phyloP scores from a whole-genome alignment of 2,888 invertebrate genomes.

The Trilocha varians region DNA sequence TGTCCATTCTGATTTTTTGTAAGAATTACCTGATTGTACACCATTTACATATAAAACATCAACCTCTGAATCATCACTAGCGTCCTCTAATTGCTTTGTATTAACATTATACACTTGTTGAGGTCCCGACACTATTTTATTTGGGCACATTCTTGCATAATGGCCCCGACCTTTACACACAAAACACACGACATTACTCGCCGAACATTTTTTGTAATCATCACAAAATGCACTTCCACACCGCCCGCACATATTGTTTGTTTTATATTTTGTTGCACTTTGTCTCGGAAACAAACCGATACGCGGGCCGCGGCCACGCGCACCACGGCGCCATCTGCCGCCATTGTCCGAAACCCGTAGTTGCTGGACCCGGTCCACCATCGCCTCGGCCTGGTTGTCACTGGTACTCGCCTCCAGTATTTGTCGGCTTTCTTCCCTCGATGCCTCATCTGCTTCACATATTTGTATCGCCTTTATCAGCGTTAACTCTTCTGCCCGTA shows the following conservation, averaged over 20 bases:
- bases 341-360: not conserved
- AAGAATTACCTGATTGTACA: too few relatives aligned
- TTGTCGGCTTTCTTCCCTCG: slow-evolving; percentile 4
- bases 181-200: slow-evolving; percentile 3
- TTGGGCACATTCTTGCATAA: slow-evolving; percentile 1
- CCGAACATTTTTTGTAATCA: slow-evolving; percentile 1
- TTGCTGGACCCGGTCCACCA: not conserved
- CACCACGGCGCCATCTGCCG: not conserved
- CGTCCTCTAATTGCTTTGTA: too few relatives aligned
- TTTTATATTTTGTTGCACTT: not conserved
- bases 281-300: too few relatives aligned
- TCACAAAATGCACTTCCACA: slow-evolving; percentile 1
- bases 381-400: not conserved
- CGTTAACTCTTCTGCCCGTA: slow-evolving; percentile 8
- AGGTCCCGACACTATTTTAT: too few relatives aligned
- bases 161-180: slow-evolving; percentile 3
- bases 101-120: too few relatives aligned
- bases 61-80: too few relatives aligned
- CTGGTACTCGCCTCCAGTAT: slow-evolving; percentile 1
- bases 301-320: not conserved
- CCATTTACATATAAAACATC: too few relatives aligned
- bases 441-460: slow-evolving; percentile 11
- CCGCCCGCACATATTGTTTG: not conserved
- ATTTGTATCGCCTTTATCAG: slow-evolving; percentile 9
- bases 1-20: too few relatives aligned